A percentile compares a stretch with the other conserved stretches of the same genome.
Evolutionary conservation across 2,113 vertebrate species (phyloP).

Genomic region (Corythornis vintsioides): DNA sequence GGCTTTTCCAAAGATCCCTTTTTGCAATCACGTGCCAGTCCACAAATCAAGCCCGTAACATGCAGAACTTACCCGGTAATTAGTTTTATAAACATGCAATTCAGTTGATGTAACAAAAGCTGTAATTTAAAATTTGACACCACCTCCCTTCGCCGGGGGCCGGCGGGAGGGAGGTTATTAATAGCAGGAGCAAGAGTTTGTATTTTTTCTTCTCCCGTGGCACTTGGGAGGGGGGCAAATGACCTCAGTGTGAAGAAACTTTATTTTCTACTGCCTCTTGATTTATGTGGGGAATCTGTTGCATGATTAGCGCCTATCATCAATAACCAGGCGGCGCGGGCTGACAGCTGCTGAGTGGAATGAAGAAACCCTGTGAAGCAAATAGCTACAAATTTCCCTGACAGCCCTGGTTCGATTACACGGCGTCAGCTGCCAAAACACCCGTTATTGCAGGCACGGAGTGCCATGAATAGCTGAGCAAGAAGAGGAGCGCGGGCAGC

Average conservation of each 20-base stretch:
- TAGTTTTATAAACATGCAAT: background rate
- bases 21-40: background rate
- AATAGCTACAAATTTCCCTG: constrained; percentile 80
- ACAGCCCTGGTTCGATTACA: constrained; percentile 76
- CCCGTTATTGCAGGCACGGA: constrained; percentile 67
- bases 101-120: background rate
- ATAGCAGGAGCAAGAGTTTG: constrained; percentile 11
- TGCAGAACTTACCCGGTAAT: background rate
- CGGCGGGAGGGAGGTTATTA: background rate
- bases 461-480: background rate
- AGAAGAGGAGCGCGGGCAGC: background rate
- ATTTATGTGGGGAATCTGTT: constrained; percentile 75
- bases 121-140: background rate
- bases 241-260: constrained; percentile 9
- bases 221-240: background rate
- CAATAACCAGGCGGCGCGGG: constrained; percentile 72
- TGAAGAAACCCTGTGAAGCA: constrained; percentile 73
- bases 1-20: background rate
- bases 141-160: background rate
- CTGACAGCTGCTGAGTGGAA: constrained; percentile 77
- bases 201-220: background rate
- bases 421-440: constrained; percentile 78
- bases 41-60: background rate
- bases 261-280: constrained; percentile 69
- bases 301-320: constrained; percentile 78